phyloP scores from a whole-genome alignment of 2,113 vertebrate genomes.

The Vombatus ursinus region DNA sequence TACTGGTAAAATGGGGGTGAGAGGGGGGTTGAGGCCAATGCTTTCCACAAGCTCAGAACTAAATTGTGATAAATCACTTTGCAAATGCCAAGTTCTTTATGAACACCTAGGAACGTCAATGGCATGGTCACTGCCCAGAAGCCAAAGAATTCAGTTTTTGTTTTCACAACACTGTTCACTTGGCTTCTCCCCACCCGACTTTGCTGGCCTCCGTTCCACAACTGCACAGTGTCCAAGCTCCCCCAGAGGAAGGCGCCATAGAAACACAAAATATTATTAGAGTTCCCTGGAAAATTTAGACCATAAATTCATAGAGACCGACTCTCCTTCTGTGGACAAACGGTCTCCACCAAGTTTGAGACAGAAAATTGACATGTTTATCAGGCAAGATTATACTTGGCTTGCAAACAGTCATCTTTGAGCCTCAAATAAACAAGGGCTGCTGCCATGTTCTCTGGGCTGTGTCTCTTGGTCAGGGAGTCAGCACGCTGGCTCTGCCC shows the following conservation, averaged over 20 bases:
- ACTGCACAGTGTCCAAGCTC: not conserved
- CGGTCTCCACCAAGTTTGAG: conserved; percentile 43
- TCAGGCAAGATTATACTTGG: conserved; percentile 50
- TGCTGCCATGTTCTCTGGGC: not conserved
- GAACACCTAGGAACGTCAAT: not conserved
- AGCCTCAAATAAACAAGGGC: conserved; percentile 42
- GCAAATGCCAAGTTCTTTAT: not conserved
- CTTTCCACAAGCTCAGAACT: not conserved
- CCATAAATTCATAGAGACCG: conserved; percentile 51
- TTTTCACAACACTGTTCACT: not conserved
- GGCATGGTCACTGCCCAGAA: not conserved
- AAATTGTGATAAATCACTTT: not conserved
- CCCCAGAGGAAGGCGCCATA: conserved; percentile 34
- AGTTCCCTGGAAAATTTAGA: conserved; percentile 48
- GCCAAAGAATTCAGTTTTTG: not conserved
- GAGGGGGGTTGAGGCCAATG: not conserved
- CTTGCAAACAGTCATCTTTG: conserved; percentile 32
- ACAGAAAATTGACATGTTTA: conserved; percentile 70
- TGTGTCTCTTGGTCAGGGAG: not conserved
- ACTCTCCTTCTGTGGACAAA: conserved; percentile 48
- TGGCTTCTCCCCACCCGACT: not conserved
- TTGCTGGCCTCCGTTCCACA: not conserved
- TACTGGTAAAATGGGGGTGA: not conserved
- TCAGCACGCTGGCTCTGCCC: not conserved
- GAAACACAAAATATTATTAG: conserved; percentile 69